A percentile compares a stretch with the other conserved stretches of the same genome.
Evolutionary conservation across 2,113 vertebrate species (phyloP).

Genomic region (Engystomops pustulosus): DNA sequence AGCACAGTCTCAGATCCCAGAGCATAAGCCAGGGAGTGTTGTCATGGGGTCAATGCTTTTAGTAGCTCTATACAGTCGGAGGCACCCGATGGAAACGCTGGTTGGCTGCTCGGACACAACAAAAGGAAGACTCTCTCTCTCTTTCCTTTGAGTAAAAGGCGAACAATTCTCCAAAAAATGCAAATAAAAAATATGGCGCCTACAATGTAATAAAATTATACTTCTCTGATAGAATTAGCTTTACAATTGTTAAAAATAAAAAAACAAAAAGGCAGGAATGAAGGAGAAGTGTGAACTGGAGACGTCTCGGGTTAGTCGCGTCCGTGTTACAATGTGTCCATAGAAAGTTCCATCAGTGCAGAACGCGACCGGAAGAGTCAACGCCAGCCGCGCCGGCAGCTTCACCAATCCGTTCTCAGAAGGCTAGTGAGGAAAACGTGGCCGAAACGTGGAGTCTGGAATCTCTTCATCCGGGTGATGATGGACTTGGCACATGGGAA

Average conservation of each 20-base stretch:
- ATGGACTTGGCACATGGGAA: conserved; percentile 66
- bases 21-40: neutral
- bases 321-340: neutral
- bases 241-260: conserved; percentile 41
- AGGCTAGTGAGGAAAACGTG: conserved; percentile 23
- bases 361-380: neutral
- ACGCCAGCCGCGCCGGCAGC: neutral
- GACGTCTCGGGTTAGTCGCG: neutral
- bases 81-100: neutral
- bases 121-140: conserved; percentile 39
- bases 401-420: conserved; percentile 47
- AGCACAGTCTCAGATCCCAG: no score
- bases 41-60: neutral
- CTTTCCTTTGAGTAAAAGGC: neutral
- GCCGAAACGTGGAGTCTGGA: neutral
- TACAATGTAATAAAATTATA: conserved; percentile 45
- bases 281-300: neutral
- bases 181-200: conserved; percentile 30
- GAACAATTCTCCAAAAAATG: conserved; percentile 6
- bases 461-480: neutral
- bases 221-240: conserved; percentile 23
- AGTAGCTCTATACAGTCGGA: neutral
- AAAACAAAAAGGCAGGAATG: conserved; percentile 40
- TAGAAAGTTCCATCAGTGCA: neutral
- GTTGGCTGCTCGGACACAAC: neutral